These are phyloP conservation scores for Pelosia muscerda DNA, from an alignment of 2,888 invertebrate genomes.

Conservation along the genomic window DNA sequence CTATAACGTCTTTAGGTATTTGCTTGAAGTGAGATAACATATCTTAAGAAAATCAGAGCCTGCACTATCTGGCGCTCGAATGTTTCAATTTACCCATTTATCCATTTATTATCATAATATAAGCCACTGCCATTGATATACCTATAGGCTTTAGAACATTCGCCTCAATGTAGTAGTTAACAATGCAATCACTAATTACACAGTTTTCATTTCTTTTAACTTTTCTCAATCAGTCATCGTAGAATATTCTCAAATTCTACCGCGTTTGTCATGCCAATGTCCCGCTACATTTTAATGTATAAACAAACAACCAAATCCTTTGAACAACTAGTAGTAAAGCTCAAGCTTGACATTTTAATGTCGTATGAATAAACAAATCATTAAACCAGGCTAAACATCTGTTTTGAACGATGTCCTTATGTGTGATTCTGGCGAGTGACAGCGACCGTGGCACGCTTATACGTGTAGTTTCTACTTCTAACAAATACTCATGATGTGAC, in stretches of 20 bases:
- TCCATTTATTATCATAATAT: too few species aligned
- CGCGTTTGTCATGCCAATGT: not conserved
- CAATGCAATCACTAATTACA: too few species aligned
- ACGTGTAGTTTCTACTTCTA: slow-evolving; percentile 11
- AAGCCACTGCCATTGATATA: too few species aligned
- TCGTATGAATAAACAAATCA: slow-evolving; percentile 48
- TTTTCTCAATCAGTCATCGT: not conserved
- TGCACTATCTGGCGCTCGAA: too few species aligned
- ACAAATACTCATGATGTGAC: slow-evolving; percentile 30
- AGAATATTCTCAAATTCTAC: not conserved
- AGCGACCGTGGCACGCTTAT: slow-evolving; percentile 49
- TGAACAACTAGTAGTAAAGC: slow-evolving; percentile 10
- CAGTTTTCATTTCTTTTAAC: too few species aligned
- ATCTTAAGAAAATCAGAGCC: too few species aligned
- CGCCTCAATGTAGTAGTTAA: too few species aligned
- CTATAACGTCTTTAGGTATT: too few species aligned
- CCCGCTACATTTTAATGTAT: not conserved
- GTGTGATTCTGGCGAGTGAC: slow-evolving; percentile 35
- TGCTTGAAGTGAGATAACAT: too few species aligned
- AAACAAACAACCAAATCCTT: slow-evolving; percentile 7
- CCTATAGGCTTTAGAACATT: too few species aligned
- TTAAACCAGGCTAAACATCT: slow-evolving; percentile 37
- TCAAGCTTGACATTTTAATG: slow-evolving; percentile 38
- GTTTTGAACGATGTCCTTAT: slow-evolving; percentile 46
- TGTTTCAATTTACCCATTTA: too few species aligned